A percentile compares a stretch with the other conserved stretches of the same genome.
These are phyloP conservation scores for Pipistrellus pygmaeus DNA, from an alignment of 2,797 vertebrate genomes.

Conservation along the genomic window DNA sequence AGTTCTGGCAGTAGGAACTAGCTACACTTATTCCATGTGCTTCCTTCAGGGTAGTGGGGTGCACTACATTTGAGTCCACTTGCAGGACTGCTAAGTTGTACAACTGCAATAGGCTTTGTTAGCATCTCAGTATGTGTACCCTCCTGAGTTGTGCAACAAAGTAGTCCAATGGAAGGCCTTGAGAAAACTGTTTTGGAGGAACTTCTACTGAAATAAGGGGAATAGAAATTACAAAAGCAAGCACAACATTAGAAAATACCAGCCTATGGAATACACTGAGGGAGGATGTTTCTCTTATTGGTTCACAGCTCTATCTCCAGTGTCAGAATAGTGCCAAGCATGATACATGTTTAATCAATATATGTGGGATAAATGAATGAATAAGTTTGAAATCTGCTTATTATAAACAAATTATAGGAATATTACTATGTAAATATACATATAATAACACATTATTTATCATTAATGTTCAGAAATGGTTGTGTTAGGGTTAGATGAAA, in stretches of 20 bases:
- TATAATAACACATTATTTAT: neutral
- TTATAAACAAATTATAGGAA: neutral
- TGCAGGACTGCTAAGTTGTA: neutral
- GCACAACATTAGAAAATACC: neutral
- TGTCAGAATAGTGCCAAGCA: neutral
- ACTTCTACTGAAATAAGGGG: neutral
- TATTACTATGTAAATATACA: neutral
- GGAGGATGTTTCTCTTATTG: neutral
- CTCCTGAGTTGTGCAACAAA: neutral
- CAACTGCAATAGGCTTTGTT: neutral
- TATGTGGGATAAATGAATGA: neutral
- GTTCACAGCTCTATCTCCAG: neutral
- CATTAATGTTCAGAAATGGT: conserved; percentile 19
- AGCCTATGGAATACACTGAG: neutral
- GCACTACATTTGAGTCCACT: too few species aligned
- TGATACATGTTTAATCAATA: neutral
- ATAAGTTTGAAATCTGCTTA: neutral
- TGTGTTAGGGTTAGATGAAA: conserved; percentile 23
- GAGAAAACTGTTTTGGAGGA: neutral
- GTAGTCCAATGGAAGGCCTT: neutral
- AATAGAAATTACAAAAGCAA: neutral
- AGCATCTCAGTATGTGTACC: neutral
- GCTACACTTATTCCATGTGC: neutral
- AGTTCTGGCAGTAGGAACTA: neutral
- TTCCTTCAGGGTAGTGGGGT: neutral